Evolutionary conservation across 37 sponge, comb jelly and placozoan species (phyloP).

Genomic region (Crambe crambe): DNA sequence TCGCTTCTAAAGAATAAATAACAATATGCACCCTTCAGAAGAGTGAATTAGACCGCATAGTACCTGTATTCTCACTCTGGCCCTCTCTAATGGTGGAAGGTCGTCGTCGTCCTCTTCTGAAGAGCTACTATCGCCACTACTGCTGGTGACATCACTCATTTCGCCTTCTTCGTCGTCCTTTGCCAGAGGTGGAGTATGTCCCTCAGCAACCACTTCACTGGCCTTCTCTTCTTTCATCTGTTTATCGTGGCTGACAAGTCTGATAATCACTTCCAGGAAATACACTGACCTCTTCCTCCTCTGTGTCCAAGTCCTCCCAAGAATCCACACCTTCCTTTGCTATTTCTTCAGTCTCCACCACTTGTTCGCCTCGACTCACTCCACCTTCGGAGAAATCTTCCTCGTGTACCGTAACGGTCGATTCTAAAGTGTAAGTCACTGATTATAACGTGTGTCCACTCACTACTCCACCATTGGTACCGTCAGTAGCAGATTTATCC

Average conservation of each 20-base stretch:
- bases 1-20: conserved; percentile 54
- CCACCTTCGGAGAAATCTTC: conserved; percentile 3
- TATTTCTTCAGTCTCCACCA: conserved; percentile 27
- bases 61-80: conserved; percentile 36
- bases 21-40: neutral
- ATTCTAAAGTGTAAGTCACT: no score
- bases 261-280: neutral
- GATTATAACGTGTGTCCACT: no score
- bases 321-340: conserved; percentile 36
- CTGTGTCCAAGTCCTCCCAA: conserved; percentile 25
- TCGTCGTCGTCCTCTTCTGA: conserved; percentile 17
- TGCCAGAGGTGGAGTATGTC: neutral
- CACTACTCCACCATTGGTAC: no score
- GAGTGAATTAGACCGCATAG: neutral
- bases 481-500: neutral
- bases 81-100: conserved; percentile 42
- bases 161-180: conserved; percentile 29
- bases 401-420: no score
- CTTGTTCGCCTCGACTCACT: conserved; percentile 31
- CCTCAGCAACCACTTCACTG: neutral
- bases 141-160: conserved; percentile 11
- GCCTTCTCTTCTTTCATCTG: conserved; percentile 22
- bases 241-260: conserved; percentile 19
- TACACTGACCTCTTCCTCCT: conserved; percentile 30
- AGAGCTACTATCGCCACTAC: neutral